phyloP scores from a whole-genome alignment of 2,797 vertebrate genomes.

The Diceros bicornis region DNA sequence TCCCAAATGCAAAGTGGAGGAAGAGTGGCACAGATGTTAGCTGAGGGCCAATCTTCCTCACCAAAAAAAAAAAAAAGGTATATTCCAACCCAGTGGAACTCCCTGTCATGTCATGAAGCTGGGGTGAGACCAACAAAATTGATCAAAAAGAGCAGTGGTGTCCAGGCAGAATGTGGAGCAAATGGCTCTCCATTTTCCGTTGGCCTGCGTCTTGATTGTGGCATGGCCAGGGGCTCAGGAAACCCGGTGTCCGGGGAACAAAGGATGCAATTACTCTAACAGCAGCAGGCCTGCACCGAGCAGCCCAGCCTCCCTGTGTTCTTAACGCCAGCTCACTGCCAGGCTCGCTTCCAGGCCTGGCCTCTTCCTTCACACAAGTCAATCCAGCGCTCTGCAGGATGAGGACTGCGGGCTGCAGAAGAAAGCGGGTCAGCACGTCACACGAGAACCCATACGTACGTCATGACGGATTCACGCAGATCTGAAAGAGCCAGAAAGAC shows the following conservation, averaged over 20 bases:
- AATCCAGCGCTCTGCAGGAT: neutral
- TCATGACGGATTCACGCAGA: fast-evolving
- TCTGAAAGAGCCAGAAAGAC: neutral
- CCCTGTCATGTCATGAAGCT: conserved; percentile 26
- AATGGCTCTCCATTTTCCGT: fast-evolving
- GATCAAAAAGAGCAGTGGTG: neutral
- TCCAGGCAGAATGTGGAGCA: neutral
- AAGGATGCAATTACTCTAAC: fast-evolving
- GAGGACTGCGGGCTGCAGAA: neutral
- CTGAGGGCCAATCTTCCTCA: too few relatives aligned
- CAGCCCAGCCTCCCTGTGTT: neutral
- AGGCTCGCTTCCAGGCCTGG: neutral
- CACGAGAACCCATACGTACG: fast-evolving
- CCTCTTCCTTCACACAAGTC: fast-evolving
- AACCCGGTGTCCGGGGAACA: fast-evolving
- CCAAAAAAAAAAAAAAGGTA: neutral
- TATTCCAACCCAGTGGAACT: neutral
- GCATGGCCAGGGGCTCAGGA: neutral
- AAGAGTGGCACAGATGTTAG: too few relatives aligned
- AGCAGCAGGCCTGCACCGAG: fast-evolving
- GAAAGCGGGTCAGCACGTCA: neutral
- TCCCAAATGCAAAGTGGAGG: too few relatives aligned
- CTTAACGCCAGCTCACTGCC: neutral
- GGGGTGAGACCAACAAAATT: neutral
- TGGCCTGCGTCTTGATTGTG: neutral